Conservation (phyloP, 2,888 invertebrate species). For the Synanthedon tipuliformis region DNA sequence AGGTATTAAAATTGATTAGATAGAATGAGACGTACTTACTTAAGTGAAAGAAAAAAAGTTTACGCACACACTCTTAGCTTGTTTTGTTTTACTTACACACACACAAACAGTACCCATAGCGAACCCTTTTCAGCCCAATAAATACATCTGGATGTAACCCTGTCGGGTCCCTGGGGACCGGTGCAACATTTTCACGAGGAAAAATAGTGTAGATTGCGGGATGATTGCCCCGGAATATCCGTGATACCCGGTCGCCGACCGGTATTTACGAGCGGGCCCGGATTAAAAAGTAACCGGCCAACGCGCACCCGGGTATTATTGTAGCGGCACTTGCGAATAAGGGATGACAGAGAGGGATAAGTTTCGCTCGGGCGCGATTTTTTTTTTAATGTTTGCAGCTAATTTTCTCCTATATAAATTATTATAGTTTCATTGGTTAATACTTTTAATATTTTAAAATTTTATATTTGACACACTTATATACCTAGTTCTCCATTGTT, state of each 20-base stretch:
- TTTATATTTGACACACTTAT: too few species aligned
- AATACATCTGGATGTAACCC: constrained; percentile 29
- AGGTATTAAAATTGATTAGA: too few species aligned
- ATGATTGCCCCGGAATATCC: constrained; percentile 61
- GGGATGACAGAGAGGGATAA: background rate
- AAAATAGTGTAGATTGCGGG: constrained; percentile 60
- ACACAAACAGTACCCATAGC: background rate
- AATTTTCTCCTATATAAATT: too few species aligned
- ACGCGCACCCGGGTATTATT: constrained; percentile 14
- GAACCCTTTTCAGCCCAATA: constrained; percentile 37
- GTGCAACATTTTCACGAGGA: constrained; percentile 46
- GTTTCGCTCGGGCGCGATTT: too few species aligned
- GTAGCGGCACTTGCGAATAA: constrained; percentile 5
- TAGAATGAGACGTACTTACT: too few species aligned
- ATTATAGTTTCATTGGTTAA: too few species aligned
- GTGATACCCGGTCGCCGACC: constrained; percentile 30
- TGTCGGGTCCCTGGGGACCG: constrained; percentile 21
- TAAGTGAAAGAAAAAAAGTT: too few species aligned
- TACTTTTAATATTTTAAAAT: too few species aligned
- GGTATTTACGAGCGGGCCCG: constrained; percentile 49
- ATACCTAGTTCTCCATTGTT: too few species aligned
- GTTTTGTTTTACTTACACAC: too few species aligned
- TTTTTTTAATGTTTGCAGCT: too few species aligned
- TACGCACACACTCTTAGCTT: too few species aligned
- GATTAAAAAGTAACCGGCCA: constrained; percentile 49